Evolutionary conservation across 92 coral and sea anemone genomes (phyloP).

Genomic region (Zoanthus gigantus): DNA sequence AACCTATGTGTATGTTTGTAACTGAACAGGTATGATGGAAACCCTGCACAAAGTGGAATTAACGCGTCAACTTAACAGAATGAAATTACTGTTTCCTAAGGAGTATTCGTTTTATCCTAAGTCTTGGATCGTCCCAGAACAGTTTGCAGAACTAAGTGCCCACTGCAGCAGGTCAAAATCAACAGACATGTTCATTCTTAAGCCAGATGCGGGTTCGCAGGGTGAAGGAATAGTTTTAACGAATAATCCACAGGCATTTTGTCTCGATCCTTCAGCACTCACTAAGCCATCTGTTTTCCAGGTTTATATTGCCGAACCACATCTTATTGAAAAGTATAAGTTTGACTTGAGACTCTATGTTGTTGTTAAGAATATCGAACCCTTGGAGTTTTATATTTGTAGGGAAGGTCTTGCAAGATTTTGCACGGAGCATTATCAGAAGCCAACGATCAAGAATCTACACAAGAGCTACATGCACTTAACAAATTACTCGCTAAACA

Average conservation of each 20-base stretch:
- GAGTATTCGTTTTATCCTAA: conserved; percentile 84
- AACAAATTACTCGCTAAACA: conserved; percentile 87
- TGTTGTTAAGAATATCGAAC: conserved; percentile 78
- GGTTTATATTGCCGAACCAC: conserved; percentile 76
- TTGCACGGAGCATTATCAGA: conserved; percentile 82
- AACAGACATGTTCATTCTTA: conserved; percentile 67
- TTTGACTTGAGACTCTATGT: conserved; percentile 90
- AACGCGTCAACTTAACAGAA: conserved; percentile 78
- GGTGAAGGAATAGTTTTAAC: conserved; percentile 86
- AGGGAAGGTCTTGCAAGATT: conserved; percentile 91
- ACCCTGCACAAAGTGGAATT: conserved; percentile 81
- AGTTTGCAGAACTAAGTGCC: conserved; percentile 74
- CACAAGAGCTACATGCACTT: conserved; percentile 84
- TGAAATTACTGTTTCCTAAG: conserved; percentile 80
- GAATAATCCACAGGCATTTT: conserved; percentile 71
- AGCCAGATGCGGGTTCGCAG: conserved; percentile 90
- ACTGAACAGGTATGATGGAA: conserved; percentile 77
- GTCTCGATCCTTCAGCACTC: conserved; percentile 67
- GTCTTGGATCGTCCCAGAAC: conserved; percentile 88
- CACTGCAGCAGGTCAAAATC: conserved; percentile 53
- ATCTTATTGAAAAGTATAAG: conserved; percentile 79
- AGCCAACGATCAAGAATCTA: conserved; percentile 77
- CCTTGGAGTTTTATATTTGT: conserved; percentile 79
- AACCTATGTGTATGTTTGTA: not conserved
- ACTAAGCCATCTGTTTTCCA: conserved; percentile 77